phyloP scores from a whole-genome alignment of 1,140 invertebrate species.

The Acromyrmex echinatior region DNA sequence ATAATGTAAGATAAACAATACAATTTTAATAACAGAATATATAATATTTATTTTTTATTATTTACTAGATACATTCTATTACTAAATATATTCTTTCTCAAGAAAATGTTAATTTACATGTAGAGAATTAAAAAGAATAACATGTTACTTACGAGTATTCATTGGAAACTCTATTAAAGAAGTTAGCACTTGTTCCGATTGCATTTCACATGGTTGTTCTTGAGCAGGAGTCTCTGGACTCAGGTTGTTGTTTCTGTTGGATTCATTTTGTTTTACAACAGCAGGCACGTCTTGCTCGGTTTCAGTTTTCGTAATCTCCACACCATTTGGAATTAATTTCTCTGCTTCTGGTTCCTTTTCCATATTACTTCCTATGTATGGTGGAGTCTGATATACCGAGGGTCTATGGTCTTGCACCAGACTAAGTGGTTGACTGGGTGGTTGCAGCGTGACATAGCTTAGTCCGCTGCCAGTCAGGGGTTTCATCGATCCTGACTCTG shows the following conservation, averaged over 20 bases:
- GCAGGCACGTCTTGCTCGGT: constrained; percentile 70
- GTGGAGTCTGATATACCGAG: constrained; percentile 78
- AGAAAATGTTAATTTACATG: neutral
- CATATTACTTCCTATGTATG: constrained; percentile 76
- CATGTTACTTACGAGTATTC: constrained; percentile 57
- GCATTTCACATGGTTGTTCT: constrained; percentile 67
- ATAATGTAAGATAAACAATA: neutral
- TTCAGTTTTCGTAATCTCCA: constrained; percentile 77
- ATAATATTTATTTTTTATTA: neutral
- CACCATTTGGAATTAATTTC: constrained; percentile 80
- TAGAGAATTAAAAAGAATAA: neutral
- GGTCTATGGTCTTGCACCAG: constrained; percentile 85
- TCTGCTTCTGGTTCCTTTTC: constrained; percentile 80
- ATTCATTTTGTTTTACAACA: constrained; percentile 72
- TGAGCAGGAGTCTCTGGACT: constrained; percentile 78
- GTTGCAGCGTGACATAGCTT: constrained; percentile 83
- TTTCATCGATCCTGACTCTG: constrained; percentile 82
- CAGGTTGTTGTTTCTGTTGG: constrained; percentile 80
- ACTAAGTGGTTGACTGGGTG: constrained; percentile 83
- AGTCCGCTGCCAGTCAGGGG: constrained; percentile 80
- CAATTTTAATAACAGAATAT: neutral
- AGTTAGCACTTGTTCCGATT: constrained; percentile 65
- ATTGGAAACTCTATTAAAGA: constrained; percentile 64
- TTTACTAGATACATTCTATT: neutral
- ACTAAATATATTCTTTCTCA: neutral